phyloP scores from a whole-genome alignment of 1,140 invertebrate genomes.

The Bombus waltoni region DNA sequence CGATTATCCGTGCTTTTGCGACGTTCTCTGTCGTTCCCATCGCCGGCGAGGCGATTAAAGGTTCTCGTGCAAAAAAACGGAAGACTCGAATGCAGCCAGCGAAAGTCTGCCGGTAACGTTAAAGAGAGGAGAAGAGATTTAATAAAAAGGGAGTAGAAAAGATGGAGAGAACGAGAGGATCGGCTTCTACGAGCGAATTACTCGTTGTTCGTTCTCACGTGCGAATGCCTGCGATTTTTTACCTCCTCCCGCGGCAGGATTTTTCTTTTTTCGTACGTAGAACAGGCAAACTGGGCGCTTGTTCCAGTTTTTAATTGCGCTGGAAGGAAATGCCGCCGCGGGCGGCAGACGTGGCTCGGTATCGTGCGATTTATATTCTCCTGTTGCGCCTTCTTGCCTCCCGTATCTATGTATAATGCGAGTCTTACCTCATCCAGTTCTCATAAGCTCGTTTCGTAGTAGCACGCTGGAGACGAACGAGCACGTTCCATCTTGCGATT shows the following conservation, averaged over 20 bases:
- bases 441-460: slow-evolving; percentile 53
- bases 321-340: slow-evolving; percentile 59
- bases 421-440: slow-evolving; percentile 66
- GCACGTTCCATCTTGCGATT: slow-evolving; percentile 25
- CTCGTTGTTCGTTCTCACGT: slow-evolving; percentile 32
- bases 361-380: slow-evolving; percentile 67
- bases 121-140: slow-evolving; percentile 8
- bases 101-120: not conserved
- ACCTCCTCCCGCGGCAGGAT: not conserved
- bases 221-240: slow-evolving; percentile 17
- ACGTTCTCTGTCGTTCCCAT: too few species aligned
- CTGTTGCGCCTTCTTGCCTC: slow-evolving; percentile 54
- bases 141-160: slow-evolving; percentile 10
- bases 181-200: not conserved
- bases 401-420: slow-evolving; percentile 51
- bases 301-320: slow-evolving; percentile 72
- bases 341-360: slow-evolving; percentile 40
- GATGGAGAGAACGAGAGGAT: not conserved
- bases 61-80: not conserved
- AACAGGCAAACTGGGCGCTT: slow-evolving; percentile 14
- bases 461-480: not conserved
- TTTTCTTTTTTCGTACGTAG: not conserved
- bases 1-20: not conserved
- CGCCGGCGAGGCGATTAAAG: not conserved
- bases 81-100: not conserved